Conservation (phyloP, 2,113 vertebrate species). For the Leptodactylus fuscus region DNA sequence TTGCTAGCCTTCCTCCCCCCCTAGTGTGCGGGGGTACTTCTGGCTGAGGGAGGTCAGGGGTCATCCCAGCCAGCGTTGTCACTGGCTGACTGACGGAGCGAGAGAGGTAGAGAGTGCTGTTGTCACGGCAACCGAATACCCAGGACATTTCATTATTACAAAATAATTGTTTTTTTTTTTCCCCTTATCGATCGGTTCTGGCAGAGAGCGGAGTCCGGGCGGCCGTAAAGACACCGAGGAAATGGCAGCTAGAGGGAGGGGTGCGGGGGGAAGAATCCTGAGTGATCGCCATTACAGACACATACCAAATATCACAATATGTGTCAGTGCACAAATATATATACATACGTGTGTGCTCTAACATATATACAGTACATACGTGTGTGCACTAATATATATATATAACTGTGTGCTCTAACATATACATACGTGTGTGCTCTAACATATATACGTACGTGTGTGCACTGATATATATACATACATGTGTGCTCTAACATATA, state of each 20-base stretch:
- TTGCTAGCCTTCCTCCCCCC: constrained; percentile 53
- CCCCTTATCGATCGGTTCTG: constrained; percentile 60
- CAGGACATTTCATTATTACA: constrained; percentile 62
- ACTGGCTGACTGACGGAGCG: constrained; percentile 61
- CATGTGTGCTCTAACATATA: too few species aligned
- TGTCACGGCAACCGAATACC: constrained; percentile 60
- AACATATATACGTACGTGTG: too few species aligned
- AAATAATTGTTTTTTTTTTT: constrained; percentile 62
- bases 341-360: too few species aligned
- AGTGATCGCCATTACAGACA: too few species aligned
- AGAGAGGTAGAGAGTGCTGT: constrained; percentile 59
- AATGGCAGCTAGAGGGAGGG: constrained; percentile 53
- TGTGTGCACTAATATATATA: background rate
- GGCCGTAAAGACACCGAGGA: constrained; percentile 59
- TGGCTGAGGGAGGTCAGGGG: constrained; percentile 60
- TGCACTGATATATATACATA: too few species aligned
- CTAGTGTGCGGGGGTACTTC: constrained; percentile 45
- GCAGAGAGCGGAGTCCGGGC: constrained; percentile 60
- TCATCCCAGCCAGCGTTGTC: constrained; percentile 58
- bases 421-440: background rate
- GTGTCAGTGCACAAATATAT: too few species aligned
- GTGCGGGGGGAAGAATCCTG: constrained; percentile 45
- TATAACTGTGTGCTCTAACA: background rate
- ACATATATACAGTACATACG: background rate
- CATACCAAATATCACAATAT: too few species aligned